These are phyloP conservation scores for Enteromius thamalakanensis DNA, from an alignment of 2,797 vertebrate genomes.

Conservation along the genomic window DNA sequence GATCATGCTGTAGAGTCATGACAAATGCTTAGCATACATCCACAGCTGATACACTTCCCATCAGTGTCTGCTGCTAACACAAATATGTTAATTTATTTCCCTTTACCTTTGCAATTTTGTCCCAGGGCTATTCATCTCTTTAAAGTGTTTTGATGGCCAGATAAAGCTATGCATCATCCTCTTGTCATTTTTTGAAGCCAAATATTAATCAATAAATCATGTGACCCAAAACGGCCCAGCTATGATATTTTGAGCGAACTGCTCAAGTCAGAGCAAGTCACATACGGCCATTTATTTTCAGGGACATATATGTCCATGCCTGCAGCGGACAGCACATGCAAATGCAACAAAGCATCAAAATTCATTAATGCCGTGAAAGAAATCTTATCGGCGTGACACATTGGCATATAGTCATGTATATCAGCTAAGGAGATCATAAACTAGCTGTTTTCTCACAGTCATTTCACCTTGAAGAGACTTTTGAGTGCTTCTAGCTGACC, in stretches of 20 bases:
- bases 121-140: constrained; percentile 88
- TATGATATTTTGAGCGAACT: constrained; percentile 27
- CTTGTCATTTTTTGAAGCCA: constrained; percentile 86
- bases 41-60: constrained; percentile 76
- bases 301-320: background rate
- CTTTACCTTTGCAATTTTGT: constrained; percentile 84
- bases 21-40: constrained; percentile 30
- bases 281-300: constrained; percentile 2
- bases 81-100: constrained; percentile 85
- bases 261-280: constrained; percentile 11
- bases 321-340: constrained; percentile 23
- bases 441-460: background rate
- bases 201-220: constrained; percentile 86
- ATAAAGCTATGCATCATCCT: constrained; percentile 85
- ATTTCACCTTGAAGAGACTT: constrained; percentile 43
- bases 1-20: constrained; percentile 31
- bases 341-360: constrained; percentile 49
- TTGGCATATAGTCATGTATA: constrained; percentile 18
- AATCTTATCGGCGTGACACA: constrained; percentile 27
- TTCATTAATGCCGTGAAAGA: constrained; percentile 40
- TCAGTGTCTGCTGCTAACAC: constrained; percentile 79
- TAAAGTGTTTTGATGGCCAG: constrained; percentile 85
- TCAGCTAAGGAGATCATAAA: constrained; percentile 34
- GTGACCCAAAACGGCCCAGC: constrained; percentile 55
- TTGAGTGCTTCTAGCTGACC: background rate